Evolutionary conservation across 1,140 invertebrate genomes (phyloP).

Genomic region (Drosophila ficusphila): DNA sequence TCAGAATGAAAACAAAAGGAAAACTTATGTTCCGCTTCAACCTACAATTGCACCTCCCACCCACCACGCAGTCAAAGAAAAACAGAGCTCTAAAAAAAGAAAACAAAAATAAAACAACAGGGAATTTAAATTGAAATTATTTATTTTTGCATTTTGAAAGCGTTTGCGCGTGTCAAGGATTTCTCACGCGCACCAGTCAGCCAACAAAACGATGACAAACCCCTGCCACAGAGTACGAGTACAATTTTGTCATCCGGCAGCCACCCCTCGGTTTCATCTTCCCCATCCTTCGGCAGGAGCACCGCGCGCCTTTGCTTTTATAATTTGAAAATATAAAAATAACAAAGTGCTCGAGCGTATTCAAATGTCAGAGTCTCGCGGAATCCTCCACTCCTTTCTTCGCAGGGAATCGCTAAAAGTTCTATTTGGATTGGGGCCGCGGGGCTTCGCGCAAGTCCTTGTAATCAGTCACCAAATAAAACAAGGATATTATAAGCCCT

Average conservation of each 20-base stretch:
- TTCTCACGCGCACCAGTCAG: constrained; percentile 61
- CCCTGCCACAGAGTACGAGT: constrained; percentile 11
- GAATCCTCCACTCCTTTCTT: background rate
- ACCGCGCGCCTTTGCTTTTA: constrained; percentile 64
- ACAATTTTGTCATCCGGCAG: constrained; percentile 18
- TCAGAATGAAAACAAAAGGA: constrained; percentile 57
- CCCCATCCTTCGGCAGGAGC: constrained; percentile 29
- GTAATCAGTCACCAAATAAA: constrained; percentile 13
- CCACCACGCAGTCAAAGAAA: constrained; percentile 7
- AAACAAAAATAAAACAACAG: constrained; percentile 59
- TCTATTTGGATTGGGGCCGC: constrained; percentile 11
- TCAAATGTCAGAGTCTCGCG: constrained; percentile 69
- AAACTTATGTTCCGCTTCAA: constrained; percentile 70
- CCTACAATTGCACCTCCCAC: constrained; percentile 48
- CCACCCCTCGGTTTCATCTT: background rate
- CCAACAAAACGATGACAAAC: constrained; percentile 33
- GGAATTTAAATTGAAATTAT: constrained; percentile 83
- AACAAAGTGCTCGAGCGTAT: constrained; percentile 58
- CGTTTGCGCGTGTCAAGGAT: constrained; percentile 78
- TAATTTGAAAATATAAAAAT: constrained; percentile 83
- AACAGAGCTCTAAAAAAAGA: constrained; percentile 29
- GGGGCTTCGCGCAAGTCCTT: constrained; percentile 15
- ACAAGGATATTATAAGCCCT: constrained; percentile 17
- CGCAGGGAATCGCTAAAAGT: background rate
- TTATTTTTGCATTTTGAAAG: constrained; percentile 82